Conservation (phyloP, 2,888 invertebrate species). For the Eupithecia exiguata region DNA sequence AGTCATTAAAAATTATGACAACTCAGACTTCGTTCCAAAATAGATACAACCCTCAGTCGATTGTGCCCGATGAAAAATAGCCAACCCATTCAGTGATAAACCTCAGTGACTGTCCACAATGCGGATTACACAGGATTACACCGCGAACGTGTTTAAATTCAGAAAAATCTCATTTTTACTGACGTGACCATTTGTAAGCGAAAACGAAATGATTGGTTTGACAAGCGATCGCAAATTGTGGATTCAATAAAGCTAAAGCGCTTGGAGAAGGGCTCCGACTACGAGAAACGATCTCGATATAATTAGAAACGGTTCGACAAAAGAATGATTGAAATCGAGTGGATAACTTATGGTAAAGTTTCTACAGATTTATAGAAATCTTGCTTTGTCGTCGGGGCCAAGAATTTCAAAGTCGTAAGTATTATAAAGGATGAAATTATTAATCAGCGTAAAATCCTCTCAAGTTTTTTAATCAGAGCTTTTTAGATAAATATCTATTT, state of each 20-base stretch:
- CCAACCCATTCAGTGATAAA: not conserved
- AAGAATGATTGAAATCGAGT: not conserved
- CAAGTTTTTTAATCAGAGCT: not conserved
- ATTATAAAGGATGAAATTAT: slow-evolving; percentile 43
- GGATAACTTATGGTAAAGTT: not conserved
- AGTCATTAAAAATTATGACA: too few relatives aligned
- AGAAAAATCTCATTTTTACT: slow-evolving; percentile 52
- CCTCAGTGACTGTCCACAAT: not conserved
- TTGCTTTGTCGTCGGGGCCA: slow-evolving; percentile 4
- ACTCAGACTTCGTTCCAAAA: too few relatives aligned
- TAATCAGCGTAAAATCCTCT: not conserved
- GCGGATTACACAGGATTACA: slow-evolving; percentile 2
- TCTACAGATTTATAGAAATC: not conserved
- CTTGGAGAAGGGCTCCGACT: slow-evolving; percentile 28
- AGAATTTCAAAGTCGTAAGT: slow-evolving; percentile 42
- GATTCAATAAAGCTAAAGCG: slow-evolving; percentile 45
- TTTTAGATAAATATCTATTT: not conserved
- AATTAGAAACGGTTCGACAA: not conserved
- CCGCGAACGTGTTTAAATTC: slow-evolving; percentile 33
- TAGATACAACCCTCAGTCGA: too few relatives aligned
- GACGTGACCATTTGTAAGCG: slow-evolving; percentile 50
- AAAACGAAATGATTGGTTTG: slow-evolving; percentile 47
- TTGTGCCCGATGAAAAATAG: not conserved
- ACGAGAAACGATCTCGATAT: not conserved
- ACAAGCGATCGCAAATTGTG: slow-evolving; percentile 44